Evolutionary conservation across 2,888 invertebrate genomes (phyloP).

Genomic region (Norana najaformis): DNA sequence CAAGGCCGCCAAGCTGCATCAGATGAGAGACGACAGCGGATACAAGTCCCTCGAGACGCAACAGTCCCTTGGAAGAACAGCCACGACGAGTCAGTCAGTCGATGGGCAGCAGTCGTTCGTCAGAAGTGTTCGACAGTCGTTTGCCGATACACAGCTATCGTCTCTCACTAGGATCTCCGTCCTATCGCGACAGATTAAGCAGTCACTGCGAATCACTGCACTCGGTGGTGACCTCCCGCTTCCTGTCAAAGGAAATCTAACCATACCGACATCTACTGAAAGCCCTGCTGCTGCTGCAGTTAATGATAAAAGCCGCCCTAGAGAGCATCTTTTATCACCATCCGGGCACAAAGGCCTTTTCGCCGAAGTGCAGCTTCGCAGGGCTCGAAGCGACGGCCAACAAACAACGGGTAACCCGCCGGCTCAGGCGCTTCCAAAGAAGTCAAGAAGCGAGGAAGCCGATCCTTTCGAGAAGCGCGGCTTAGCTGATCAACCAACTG

Average conservation of each 20-base stretch:
- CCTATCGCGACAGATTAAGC: neutral
- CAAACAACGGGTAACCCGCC: neutral
- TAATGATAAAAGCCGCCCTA: neutral
- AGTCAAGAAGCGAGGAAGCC: neutral
- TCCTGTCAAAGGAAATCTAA: neutral
- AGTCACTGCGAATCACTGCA: neutral
- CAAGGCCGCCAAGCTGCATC: constrained; percentile 60
- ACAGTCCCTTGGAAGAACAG: constrained; percentile 28
- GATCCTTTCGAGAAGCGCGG: neutral
- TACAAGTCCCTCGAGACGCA: constrained; percentile 65
- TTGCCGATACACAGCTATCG: neutral
- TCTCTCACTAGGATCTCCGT: neutral
- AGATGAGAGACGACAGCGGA: constrained; percentile 49
- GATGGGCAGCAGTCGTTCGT: neutral
- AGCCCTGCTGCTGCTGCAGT: neutral
- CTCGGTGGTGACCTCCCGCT: neutral
- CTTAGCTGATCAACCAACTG: neutral
- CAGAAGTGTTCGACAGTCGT: neutral
- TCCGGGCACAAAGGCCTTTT: neutral
- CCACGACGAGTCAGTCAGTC: neutral
- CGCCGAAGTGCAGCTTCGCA: neutral
- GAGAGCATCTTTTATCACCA: neutral
- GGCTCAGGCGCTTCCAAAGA: neutral
- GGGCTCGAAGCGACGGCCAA: neutral
- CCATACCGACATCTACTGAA: neutral